phyloP scores from a whole-genome alignment of 1,140 invertebrate genomes.

The Cydia amplana region DNA sequence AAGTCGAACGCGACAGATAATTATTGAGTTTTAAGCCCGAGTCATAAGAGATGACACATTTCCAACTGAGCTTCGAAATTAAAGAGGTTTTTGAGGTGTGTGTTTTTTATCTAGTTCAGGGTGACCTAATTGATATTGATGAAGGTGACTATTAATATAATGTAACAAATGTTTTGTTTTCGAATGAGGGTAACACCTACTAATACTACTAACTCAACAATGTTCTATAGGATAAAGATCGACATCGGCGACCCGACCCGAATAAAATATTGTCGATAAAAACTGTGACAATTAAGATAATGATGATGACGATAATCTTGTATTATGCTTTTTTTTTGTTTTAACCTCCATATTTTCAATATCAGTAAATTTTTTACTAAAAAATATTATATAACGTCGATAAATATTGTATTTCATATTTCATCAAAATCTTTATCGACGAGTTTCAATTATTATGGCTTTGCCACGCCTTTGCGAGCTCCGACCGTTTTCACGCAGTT shows the following conservation, averaged over 20 bases:
- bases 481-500: conserved; percentile 9
- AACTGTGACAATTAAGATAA: too few species aligned
- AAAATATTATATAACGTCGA: background rate
- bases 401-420: background rate
- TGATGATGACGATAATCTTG: too few species aligned
- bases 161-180: background rate
- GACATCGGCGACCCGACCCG: too few species aligned
- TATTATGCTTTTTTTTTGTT: too few species aligned
- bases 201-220: too few species aligned
- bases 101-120: background rate
- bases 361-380: too few species aligned
- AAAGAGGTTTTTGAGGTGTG: background rate
- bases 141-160: background rate
- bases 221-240: too few species aligned
- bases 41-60: background rate
- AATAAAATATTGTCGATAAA: too few species aligned
- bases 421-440: background rate
- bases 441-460: conserved; percentile 8
- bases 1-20: conserved; percentile 4
- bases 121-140: background rate
- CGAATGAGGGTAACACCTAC: too few species aligned
- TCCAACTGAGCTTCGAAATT: conserved; percentile 3
- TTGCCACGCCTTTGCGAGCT: conserved; percentile 2
- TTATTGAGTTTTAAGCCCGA: conserved; percentile 12
- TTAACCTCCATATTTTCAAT: too few species aligned